These are phyloP conservation scores for Trissolcus basalis DNA, from an alignment of 1,140 invertebrate species.

Conservation along the genomic window DNA sequence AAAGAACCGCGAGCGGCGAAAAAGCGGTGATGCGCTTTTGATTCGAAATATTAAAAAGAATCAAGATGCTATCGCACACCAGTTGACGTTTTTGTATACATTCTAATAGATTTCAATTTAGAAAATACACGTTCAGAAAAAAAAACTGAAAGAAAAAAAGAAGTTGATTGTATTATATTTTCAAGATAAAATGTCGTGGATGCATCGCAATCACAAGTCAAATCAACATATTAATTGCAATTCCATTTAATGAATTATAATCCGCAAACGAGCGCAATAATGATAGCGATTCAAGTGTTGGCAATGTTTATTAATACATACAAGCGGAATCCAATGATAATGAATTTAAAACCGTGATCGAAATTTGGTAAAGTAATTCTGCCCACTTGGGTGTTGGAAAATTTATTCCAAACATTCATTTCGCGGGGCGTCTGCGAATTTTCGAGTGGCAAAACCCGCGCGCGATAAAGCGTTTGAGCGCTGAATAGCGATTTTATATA, in stretches of 20 bases:
- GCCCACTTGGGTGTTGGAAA: slow-evolving; percentile 10
- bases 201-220: no score
- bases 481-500: slow-evolving; percentile 57
- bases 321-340: slow-evolving; percentile 19
- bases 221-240: no score
- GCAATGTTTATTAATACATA: slow-evolving; percentile 44
- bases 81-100: slow-evolving; percentile 17
- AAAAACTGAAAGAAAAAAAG: no score
- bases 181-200: no score
- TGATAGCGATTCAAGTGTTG: neutral
- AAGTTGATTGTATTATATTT: neutral
- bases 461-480: slow-evolving; percentile 46
- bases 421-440: slow-evolving; percentile 28
- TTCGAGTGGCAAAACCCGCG: slow-evolving; percentile 15
- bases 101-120: slow-evolving; percentile 36
- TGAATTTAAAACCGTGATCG: slow-evolving; percentile 13
- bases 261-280: no score
- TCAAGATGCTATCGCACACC: slow-evolving; percentile 36
- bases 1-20: slow-evolving; percentile 29
- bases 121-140: neutral
- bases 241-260: no score
- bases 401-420: slow-evolving; percentile 55
- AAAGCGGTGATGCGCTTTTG: slow-evolving; percentile 43
- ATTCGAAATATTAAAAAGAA: slow-evolving; percentile 45
- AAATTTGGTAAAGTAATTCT: slow-evolving; percentile 41